phyloP scores from a whole-genome alignment of 2,797 vertebrate species.

The Sebastes jordani region DNA sequence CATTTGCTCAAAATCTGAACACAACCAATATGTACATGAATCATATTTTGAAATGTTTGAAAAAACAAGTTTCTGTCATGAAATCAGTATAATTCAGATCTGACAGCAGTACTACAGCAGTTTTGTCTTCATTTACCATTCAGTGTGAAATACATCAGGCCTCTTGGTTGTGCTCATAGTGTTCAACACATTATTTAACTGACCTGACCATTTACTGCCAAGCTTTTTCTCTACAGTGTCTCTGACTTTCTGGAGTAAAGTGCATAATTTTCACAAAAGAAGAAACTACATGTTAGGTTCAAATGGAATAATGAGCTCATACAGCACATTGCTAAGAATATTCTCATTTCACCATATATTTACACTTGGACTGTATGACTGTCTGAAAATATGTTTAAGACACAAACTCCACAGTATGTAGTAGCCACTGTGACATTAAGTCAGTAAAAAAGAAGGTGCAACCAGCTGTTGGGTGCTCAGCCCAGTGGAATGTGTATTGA shows the following conservation, averaged over 20 bases:
- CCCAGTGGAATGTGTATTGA: constrained; percentile 69
- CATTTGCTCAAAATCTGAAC: not conserved
- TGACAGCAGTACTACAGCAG: constrained; percentile 57
- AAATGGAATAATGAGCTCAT: constrained; percentile 27
- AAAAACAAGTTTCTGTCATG: not conserved
- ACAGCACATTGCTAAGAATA: constrained; percentile 4
- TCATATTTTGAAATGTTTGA: constrained; percentile 9
- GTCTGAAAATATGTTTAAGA: constrained; percentile 24
- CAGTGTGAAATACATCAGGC: constrained; percentile 20
- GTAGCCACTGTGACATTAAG: not conserved
- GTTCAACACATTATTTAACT: not conserved
- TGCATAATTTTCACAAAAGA: constrained; percentile 40
- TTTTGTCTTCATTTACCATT: not conserved
- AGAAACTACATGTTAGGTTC: constrained; percentile 14
- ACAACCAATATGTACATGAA: not conserved
- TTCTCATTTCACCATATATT: not conserved
- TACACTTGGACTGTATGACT: constrained; percentile 9
- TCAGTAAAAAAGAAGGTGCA: constrained; percentile 33
- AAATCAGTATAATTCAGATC: constrained; percentile 10
- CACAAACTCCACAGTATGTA: not conserved
- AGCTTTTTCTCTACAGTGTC: constrained; percentile 22
- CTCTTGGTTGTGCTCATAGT: not conserved
- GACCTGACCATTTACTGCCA: not conserved
- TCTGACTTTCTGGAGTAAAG: constrained; percentile 50
- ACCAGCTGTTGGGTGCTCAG: constrained; percentile 4